Conservation (phyloP, 2,113 vertebrate genomes). For the Triplophysa dalaica region DNA sequence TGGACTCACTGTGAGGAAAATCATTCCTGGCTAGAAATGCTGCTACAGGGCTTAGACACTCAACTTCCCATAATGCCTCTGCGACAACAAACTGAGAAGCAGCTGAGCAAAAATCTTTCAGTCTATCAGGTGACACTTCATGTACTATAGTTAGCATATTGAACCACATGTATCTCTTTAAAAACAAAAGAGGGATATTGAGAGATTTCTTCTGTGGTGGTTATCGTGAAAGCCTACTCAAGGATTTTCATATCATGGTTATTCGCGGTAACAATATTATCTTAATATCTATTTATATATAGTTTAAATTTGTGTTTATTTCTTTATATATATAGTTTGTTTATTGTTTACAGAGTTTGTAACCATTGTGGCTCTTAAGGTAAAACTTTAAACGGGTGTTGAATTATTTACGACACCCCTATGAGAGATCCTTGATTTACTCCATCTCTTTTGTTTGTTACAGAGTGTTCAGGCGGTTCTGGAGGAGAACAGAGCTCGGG, state of each 20-base stretch:
- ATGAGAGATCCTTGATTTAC: too few relatives aligned
- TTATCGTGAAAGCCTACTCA: too few relatives aligned
- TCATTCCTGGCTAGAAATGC: constrained; percentile 68
- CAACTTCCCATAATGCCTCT: constrained; percentile 71
- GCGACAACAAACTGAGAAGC: constrained; percentile 79
- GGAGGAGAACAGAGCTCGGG: constrained; percentile 69
- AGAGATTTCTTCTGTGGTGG: neutral
- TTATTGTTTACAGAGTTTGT: too few relatives aligned
- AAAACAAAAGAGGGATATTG: neutral
- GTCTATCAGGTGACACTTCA: constrained; percentile 75
- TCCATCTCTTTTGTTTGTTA: constrained; percentile 1
- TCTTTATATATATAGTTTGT: too few relatives aligned
- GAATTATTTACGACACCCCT: too few relatives aligned
- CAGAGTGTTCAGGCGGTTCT: constrained; percentile 75
- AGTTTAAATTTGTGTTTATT: too few relatives aligned
- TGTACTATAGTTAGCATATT: neutral
- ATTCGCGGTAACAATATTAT: too few relatives aligned
- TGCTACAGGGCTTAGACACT: constrained; percentile 73
- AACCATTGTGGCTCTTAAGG: too few relatives aligned
- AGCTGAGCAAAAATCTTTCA: constrained; percentile 71
- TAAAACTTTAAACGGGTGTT: too few relatives aligned
- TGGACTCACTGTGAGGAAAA: constrained; percentile 84
- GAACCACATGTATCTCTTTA: neutral
- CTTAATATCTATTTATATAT: too few relatives aligned
- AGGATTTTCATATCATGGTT: too few relatives aligned